phyloP scores from a whole-genome alignment of 2,797 vertebrate species.

The Staurois parvus region DNA sequence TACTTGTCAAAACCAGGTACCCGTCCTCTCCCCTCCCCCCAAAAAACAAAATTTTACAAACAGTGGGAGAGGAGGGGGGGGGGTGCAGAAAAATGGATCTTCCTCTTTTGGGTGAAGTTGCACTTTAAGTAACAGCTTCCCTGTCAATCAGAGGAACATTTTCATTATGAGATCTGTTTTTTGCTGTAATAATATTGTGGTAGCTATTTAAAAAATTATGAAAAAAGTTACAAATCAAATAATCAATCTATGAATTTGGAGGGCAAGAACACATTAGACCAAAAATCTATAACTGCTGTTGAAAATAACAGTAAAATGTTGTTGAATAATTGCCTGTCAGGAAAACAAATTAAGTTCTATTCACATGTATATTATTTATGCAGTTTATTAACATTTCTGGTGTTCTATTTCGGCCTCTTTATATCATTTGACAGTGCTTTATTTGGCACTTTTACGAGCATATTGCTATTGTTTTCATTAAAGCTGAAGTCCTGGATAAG shows the following conservation, averaged over 20 bases:
- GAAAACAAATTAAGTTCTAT: conserved; percentile 50
- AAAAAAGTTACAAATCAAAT: conserved; percentile 18
- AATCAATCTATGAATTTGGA: conserved; percentile 23
- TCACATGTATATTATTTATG: conserved; percentile 46
- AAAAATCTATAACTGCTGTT: conserved; percentile 37
- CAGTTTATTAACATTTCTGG: conserved; percentile 48
- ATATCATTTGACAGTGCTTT: conserved; percentile 9
- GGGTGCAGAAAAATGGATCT: too few relatives aligned
- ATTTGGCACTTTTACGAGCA: conserved; percentile 21
- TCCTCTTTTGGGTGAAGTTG: too few relatives aligned
- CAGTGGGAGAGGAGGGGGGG: too few relatives aligned
- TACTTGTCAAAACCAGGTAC: too few relatives aligned
- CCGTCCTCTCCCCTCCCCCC: too few relatives aligned
- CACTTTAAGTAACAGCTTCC: too few relatives aligned
- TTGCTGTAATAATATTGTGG: too few relatives aligned
- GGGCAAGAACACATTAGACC: conserved; percentile 30
- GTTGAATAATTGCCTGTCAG: conserved; percentile 49
- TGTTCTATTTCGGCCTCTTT: conserved; percentile 26
- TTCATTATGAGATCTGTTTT: too few relatives aligned
- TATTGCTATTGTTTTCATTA: not conserved
- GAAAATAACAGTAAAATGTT: conserved; percentile 30
- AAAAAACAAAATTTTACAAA: too few relatives aligned
- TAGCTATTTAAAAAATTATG: too few relatives aligned
- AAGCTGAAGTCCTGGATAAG: too few relatives aligned
- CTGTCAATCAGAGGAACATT: too few relatives aligned